Evolutionary conservation across 2,797 vertebrate species (phyloP), one percentile per base, ranked within the genome.

Genomic region (Lepilemur ruficaudatus): DNA sequence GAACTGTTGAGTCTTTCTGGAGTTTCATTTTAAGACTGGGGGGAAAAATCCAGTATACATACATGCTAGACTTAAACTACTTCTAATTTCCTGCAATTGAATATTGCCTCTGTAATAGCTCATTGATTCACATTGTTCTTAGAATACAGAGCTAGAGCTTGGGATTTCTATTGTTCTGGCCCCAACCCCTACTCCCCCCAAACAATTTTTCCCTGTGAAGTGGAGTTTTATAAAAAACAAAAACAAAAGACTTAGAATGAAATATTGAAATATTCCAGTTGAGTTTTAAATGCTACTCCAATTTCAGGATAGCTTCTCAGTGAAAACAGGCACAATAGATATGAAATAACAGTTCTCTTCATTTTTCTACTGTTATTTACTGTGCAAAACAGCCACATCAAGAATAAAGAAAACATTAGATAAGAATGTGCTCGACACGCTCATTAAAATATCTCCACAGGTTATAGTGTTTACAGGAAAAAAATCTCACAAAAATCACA

Each of bases 51-150:
- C n/a, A 95, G 48, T 7, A 3, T 82, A 65, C 46, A 63, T 30
- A 20, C 75, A 82, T 78, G 67, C 46, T 48, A 91, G 41, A 63
- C 65, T 84, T 63, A 93, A 97, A 96, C 57, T 87, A 84, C 25
- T n/a, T 17, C 28, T 48, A 55, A 18, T 25, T 95, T 91, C 87
- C 43, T 90, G 30, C 78, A 89, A 80, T 90, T 78, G 1, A 6
- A 55, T 91, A 92, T 43, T 65, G 52, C 18, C 67, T 97, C 93
- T 95, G 20, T 94, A 91, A 95, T 96, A 97, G 95, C 92, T 96
- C 96, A 97, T 65, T 84, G 92, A 96, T 97, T 97, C 15, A 59
- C 52, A 30, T 41, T 89, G 46, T 52, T 55, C 57, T 90, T 95
- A n/a, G 91, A 87, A 38, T 46, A 87, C 11, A 50, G 10, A 81